Base-by-base conservation (phyloP, 2,888 invertebrate species). In the Morpho deidamia region DNA sequence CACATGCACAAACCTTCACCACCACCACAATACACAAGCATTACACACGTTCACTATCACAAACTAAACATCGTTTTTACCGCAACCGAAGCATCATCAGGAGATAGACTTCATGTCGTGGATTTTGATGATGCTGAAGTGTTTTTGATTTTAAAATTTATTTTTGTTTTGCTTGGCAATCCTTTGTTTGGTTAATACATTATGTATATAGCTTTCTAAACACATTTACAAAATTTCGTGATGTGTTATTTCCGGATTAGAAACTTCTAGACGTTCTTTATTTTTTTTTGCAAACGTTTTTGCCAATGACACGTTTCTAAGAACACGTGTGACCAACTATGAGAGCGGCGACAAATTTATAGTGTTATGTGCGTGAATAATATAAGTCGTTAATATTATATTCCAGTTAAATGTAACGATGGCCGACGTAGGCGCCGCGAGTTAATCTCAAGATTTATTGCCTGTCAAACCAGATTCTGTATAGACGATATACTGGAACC, bases 401-500 rank as follows among this genome's bases (percentile, higher is more conserved):
- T 64, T 61, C 62, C 55, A 61, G 56, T 63, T 58, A 57, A 56
- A 59, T 51, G 53, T 61, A 58, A 52, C 61, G 62, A 60, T 57
- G 56, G 49, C 51, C 55, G 52, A 55, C 44, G 56, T 54, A 64
- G 62, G 65, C 65, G 65, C 64, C 62, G 49, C 33, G 44, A 49
- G 49, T 56, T 59, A 60, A 62, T 62, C 62, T 58, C 37, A 39
- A 55, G 62, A 60, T 62, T 62, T 58, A 62, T 62, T 40, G 42
- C 55, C 56, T 56, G 58, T 57, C 60, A 57, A 41, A 55, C 49
- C 34, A 58, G 55, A 56, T 56, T 56, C 42, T 51, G 47, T 35
- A 35, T 42, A 44, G 56, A 48, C 37, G 44, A 35, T 51, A 41
- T 37, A 44, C 48, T 56, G 12, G 44, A 43, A 33, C 44, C 45